phyloP scores from a whole-genome alignment of 2,113 vertebrate species.

The Dicentrarchus labrax region DNA sequence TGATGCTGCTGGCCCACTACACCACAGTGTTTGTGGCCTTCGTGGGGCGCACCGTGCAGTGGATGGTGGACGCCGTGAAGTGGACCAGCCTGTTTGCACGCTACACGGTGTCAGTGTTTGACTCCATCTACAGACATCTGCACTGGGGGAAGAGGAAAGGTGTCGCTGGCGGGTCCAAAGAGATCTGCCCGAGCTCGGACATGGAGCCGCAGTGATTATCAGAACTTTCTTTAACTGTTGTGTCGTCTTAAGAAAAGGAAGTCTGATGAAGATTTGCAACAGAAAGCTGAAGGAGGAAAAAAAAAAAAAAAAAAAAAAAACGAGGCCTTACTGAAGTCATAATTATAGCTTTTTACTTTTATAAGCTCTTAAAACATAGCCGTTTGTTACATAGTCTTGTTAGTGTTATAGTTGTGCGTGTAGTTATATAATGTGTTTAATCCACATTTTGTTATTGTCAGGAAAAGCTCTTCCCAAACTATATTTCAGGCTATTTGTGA shows the following conservation, averaged over 20 bases:
- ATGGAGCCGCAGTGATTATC: conserved; percentile 36
- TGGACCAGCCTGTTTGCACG: conserved; percentile 78
- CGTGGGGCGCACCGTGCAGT: conserved; percentile 69
- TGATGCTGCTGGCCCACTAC: conserved; percentile 82
- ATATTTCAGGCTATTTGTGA: conserved; percentile 22
- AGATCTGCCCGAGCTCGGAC: conserved; percentile 41
- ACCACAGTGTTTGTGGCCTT: conserved; percentile 73
- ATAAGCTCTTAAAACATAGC: conserved; percentile 39
- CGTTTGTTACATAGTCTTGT: background rate
- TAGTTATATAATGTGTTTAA: conserved; percentile 7
- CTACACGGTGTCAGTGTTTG: conserved; percentile 71
- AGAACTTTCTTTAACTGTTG: too few species aligned
- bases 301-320: conserved; percentile 5
- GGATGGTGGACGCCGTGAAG: conserved; percentile 72
- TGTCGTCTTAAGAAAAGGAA: background rate
- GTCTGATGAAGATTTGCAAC: background rate
- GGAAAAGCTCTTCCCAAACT: conserved; percentile 32
- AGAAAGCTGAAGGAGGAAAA: background rate
- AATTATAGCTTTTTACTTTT: conserved; percentile 40
- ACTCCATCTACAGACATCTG: conserved; percentile 77
- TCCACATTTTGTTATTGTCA: conserved; percentile 12
- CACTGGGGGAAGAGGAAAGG: conserved; percentile 68
- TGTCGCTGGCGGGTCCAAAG: conserved; percentile 16
- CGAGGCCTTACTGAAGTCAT: conserved; percentile 60
- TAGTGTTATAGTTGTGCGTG: conserved; percentile 20